These are phyloP conservation scores for Campoletis raptor DNA, from an alignment of 2,888 invertebrate genomes.

Conservation along the genomic window DNA sequence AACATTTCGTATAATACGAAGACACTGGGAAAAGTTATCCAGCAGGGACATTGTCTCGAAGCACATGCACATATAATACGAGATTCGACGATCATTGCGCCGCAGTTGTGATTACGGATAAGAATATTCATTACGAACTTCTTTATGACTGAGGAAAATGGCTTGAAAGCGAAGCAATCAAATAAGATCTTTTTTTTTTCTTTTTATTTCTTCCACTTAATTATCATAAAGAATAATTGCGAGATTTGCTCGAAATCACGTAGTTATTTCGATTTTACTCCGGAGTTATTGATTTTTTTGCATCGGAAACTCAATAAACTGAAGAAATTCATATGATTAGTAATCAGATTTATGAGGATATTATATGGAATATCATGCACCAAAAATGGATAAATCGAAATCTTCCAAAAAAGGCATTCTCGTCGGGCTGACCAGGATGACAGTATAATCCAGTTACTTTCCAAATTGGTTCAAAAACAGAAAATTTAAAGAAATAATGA, in stretches of 20 bases:
- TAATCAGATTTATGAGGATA: not conserved
- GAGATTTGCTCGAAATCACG: not conserved
- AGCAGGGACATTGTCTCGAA: constrained; percentile 41
- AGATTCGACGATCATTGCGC: constrained; percentile 13
- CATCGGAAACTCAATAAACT: not conserved
- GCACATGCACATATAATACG: constrained; percentile 8
- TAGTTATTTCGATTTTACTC: not conserved
- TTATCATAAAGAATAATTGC: not conserved
- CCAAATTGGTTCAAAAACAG: not conserved
- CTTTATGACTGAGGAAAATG: not conserved
- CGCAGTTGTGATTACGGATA: constrained; percentile 38
- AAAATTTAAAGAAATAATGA: not conserved
- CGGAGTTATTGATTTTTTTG: not conserved
- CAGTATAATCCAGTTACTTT: not conserved
- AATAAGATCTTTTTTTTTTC: not conserved
- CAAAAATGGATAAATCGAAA: not conserved
- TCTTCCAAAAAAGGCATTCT: not conserved
- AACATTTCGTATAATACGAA: constrained; percentile 60
- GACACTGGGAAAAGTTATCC: constrained; percentile 37
- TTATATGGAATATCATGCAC: not conserved
- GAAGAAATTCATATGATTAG: not conserved
- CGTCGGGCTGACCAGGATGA: not conserved
- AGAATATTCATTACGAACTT: constrained; percentile 47
- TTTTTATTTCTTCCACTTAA: not conserved
- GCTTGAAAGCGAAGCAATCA: not conserved